Conservation (phyloP, 2,113 vertebrate genomes). For the Anoplopoma fimbria region DNA sequence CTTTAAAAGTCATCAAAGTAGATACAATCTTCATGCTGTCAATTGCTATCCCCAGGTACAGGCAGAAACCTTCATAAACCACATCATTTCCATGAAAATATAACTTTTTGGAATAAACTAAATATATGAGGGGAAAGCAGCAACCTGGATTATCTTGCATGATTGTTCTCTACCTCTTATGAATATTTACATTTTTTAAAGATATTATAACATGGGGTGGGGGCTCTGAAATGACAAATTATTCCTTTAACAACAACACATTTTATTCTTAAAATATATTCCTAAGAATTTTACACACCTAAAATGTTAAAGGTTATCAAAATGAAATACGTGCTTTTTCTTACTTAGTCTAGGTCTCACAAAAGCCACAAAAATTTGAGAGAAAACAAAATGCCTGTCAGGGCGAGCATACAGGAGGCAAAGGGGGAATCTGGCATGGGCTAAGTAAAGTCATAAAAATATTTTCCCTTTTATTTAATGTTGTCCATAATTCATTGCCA, state of each 20-base stretch:
- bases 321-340: slow-evolving; percentile 31
- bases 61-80: not conserved
- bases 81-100: slow-evolving; percentile 11
- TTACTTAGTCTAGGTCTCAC: slow-evolving; percentile 54
- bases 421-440: slow-evolving; percentile 88
- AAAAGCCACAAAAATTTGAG: slow-evolving; percentile 80
- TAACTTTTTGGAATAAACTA: not conserved
- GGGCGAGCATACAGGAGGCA: slow-evolving; percentile 78
- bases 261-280: not conserved
- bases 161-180: not conserved
- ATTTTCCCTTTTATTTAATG: slow-evolving; percentile 99
- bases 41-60: not conserved
- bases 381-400: slow-evolving; percentile 82
- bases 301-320: slow-evolving; percentile 44
- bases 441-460: slow-evolving; percentile 98
- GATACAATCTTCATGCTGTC: not conserved
- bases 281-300: slow-evolving; percentile 11
- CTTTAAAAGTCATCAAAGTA: not conserved
- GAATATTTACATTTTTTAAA: slow-evolving; percentile 5
- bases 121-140: not conserved
- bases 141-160: not conserved
- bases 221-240: not conserved
- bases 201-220: not conserved
- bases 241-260: not conserved
- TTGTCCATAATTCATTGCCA: slow-evolving; percentile 97